A percentile compares a stretch with the other conserved stretches of the same genome.
Conservation (phyloP, 2,888 invertebrate genomes). For the Criorhina ranunculi region DNA sequence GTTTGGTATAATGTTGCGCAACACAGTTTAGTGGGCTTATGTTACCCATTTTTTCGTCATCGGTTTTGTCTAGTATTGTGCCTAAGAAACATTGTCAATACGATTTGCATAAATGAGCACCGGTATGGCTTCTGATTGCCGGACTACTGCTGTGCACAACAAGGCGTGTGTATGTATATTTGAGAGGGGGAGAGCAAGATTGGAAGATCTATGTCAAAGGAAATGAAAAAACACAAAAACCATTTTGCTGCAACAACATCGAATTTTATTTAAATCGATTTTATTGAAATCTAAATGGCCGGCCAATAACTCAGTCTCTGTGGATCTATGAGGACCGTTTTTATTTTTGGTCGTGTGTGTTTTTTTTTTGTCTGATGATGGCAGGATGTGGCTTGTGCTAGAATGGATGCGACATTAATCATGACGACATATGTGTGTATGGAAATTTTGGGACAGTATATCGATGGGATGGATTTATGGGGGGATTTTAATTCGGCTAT, state of each 20-base stretch:
- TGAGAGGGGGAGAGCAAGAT: conserved; percentile 28
- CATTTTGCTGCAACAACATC: conserved; percentile 56
- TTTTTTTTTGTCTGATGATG: conserved; percentile 17
- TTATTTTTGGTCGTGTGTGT: conserved; percentile 40
- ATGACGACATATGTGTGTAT: conserved; percentile 29
- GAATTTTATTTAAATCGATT: conserved; percentile 75
- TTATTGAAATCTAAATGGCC: conserved; percentile 66
- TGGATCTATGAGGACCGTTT: conserved; percentile 46
- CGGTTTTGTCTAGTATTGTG: conserved; percentile 52
- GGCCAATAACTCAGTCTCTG: conserved; percentile 65
- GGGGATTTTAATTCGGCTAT: conserved; percentile 31
- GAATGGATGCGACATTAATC: conserved; percentile 53
- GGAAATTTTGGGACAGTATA: conserved; percentile 18
- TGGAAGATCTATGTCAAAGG: conserved; percentile 66
- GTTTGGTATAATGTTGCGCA: conserved; percentile 68
- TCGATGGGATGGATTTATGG: conserved; percentile 30
- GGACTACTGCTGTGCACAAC: conserved; percentile 48
- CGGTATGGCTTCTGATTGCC: conserved; percentile 64
- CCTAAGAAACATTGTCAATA: conserved; percentile 56
- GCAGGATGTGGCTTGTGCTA: conserved; percentile 66
- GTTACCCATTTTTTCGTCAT: conserved; percentile 34
- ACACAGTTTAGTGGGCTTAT: conserved; percentile 66
- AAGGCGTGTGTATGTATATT: neutral
- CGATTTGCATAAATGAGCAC: conserved; percentile 73
- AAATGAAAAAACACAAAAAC: conserved; percentile 44